Evolutionary conservation across 1,140 invertebrate species (phyloP), one percentile per base, ranked within the genome.

Genomic region (Panagrolaimus sp.): DNA sequence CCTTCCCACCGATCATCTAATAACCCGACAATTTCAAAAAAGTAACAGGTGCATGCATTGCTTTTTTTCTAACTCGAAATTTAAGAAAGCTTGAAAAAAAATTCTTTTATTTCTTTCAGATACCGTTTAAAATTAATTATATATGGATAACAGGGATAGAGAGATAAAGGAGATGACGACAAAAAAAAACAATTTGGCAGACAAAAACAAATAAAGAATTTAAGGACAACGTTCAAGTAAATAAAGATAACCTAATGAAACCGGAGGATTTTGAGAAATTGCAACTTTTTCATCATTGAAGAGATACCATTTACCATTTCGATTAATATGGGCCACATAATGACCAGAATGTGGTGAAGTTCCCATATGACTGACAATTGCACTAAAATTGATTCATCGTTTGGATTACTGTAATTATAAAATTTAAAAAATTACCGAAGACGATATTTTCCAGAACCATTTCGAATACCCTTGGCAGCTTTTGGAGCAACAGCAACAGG

Each of bases 261-360:
- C 94, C 65, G 94, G 94, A 48, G 94, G 93, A 83, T 95, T 90
- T 87, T 96, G 93, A 28, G 93, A 96, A 62, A 93, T 86, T 68
- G 93, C 93, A 44, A 98, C 95, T 86, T 97, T 98, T 84, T 94
- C 93, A 84, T 99, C 96, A 83, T 99, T 98, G 85, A 89, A 98
- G 82, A 98, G 95, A 46, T 94, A 90, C 96, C 96, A 98, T 65
- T 88, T 87, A n/a, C 88, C 88, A 24, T 86, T 58, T 8, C 62
- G 65, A 32, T 90, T 86, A 69, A 98, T 90, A 85, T 98, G 95
- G 83, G 92, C 94, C 4, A 98, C 94, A 82, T 99, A 98, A 86
- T 99, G 96, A 1, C 96, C 96, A 68, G 94, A 93, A 87, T 91
- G 90, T 14, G 93, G 90, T 0, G 93, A 96, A 9, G 91, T 90